Evolutionary conservation across 2,888 invertebrate species (phyloP).

Genomic region (Julus scanicus): DNA sequence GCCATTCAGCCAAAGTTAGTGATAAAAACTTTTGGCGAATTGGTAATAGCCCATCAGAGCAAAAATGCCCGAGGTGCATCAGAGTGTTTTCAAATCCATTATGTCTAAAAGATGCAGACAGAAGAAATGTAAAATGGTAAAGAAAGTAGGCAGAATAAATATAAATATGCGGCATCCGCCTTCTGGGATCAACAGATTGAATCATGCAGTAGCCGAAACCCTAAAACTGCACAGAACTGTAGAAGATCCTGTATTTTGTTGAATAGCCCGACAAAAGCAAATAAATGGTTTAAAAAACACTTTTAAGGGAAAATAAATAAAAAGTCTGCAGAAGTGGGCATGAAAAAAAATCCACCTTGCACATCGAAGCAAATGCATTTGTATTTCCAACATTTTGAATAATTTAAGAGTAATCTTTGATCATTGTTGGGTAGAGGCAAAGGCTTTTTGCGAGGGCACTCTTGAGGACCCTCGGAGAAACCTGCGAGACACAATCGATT

Average conservation of each 20-base stretch:
- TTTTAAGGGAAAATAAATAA: background rate
- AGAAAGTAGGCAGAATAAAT: conserved; percentile 12
- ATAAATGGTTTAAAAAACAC: background rate
- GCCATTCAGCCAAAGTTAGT: background rate
- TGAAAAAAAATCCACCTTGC: background rate
- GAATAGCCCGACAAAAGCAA: background rate
- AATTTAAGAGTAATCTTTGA: conserved; percentile 17
- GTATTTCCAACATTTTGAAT: background rate
- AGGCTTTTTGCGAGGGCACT: background rate
- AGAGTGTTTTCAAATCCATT: conserved; percentile 2
- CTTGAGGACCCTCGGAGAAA: background rate
- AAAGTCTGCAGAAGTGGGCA: background rate
- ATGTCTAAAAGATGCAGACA: background rate
- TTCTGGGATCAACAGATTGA: background rate
- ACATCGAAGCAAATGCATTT: background rate
- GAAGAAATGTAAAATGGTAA: background rate
- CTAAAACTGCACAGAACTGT: background rate
- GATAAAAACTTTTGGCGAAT: background rate
- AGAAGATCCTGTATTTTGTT: background rate
- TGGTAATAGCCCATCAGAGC: background rate
- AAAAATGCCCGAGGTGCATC: background rate
- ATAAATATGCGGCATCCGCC: background rate
- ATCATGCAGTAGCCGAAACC: background rate
- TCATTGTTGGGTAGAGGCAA: background rate
- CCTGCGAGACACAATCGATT: background rate